Conservation (phyloP, 2,113 vertebrate species). For the Varanus komodoensis region DNA sequence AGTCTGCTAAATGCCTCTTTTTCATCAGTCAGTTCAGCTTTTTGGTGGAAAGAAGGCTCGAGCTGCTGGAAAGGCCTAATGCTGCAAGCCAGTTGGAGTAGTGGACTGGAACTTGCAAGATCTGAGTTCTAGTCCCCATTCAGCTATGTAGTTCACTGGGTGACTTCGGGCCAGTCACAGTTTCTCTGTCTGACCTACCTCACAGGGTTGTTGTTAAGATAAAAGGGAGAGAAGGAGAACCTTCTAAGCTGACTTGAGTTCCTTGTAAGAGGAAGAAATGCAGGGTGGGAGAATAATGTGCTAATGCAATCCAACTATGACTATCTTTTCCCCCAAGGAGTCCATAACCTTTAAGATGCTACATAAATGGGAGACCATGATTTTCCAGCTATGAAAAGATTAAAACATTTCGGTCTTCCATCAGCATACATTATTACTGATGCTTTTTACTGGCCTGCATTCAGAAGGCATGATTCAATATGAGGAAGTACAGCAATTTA, state of each 20-base stretch:
- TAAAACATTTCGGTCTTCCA: not conserved
- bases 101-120: too few species aligned
- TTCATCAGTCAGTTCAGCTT: not conserved
- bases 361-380: not conserved
- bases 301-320: too few species aligned
- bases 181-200: too few species aligned
- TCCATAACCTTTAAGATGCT: not conserved
- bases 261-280: too few species aligned
- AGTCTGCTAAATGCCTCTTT: not conserved
- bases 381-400: not conserved
- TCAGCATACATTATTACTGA: not conserved
- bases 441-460: not conserved
- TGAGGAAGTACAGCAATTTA: not conserved
- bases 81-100: too few species aligned
- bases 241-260: too few species aligned
- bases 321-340: not conserved
- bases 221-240: too few species aligned
- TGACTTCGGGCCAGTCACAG: too few species aligned
- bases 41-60: not conserved
- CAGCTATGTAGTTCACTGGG: too few species aligned
- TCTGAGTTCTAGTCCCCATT: too few species aligned
- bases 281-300: too few species aligned
- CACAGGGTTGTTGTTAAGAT: too few species aligned
- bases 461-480: not conserved
- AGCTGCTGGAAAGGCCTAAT: not conserved